Conservation (phyloP, 2,113 vertebrate genomes). For the Leptocoma aspasia region DNA sequence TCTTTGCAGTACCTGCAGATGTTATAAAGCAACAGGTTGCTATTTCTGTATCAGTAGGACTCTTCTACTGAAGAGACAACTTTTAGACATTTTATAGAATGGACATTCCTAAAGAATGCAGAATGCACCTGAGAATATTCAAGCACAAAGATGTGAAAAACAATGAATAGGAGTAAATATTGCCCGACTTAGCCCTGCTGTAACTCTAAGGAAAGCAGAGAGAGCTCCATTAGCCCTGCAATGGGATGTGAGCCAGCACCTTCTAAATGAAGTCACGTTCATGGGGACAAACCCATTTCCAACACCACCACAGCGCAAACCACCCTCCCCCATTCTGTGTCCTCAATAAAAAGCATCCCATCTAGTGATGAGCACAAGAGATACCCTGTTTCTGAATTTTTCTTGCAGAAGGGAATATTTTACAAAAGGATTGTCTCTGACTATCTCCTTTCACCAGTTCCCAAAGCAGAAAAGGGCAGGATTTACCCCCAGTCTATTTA, state of each 20-base stretch:
- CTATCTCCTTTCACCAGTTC: not conserved
- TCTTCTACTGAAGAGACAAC: not conserved
- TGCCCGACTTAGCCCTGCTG: not conserved
- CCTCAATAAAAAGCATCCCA: not conserved
- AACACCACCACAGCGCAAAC: not conserved
- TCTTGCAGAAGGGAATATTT: not conserved
- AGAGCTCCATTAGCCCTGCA: not conserved
- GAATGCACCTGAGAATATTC: not conserved
- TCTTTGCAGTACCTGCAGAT: not conserved
- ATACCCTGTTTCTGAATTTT: not conserved
- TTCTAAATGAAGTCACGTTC: not conserved
- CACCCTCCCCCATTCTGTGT: not conserved
- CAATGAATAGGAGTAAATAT: not conserved
- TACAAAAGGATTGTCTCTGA: not conserved
- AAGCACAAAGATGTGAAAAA: not conserved
- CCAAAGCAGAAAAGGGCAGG: not conserved
- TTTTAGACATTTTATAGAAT: not conserved
- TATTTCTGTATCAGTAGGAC: not conserved
- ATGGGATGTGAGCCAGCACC: not conserved
- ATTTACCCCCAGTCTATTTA: too few species aligned
- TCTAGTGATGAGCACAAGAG: not conserved
- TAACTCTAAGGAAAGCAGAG: not conserved
- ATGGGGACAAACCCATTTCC: not conserved
- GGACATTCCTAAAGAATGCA: not conserved
- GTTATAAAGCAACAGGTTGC: not conserved